phyloP scores from a whole-genome alignment of 2,113 vertebrate genomes.

The Dasypus novemcinctus region DNA sequence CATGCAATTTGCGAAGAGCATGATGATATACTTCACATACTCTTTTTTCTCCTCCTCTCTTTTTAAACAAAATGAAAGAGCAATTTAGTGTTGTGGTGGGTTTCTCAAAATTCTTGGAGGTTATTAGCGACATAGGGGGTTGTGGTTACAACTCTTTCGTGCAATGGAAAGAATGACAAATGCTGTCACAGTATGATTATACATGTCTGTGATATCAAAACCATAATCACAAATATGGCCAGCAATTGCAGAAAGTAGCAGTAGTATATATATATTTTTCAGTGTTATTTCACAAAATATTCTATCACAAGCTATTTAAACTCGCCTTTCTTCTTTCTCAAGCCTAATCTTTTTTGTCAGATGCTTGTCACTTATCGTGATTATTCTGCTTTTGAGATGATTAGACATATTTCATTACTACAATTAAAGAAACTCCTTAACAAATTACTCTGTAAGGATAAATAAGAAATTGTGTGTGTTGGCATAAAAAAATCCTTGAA shows the following conservation, averaged over 20 bases:
- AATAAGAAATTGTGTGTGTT: conserved; percentile 38
- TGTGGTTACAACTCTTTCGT: not conserved
- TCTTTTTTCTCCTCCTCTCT: not conserved
- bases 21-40: not conserved
- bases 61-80: conserved; percentile 42
- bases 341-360: conserved; percentile 22
- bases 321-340: not conserved
- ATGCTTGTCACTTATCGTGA: conserved; percentile 8
- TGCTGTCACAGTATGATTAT: not conserved
- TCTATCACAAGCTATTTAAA: not conserved
- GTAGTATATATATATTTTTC: not conserved
- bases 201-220: conserved; percentile 19
- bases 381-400: conserved; percentile 62
- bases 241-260: not conserved
- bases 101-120: conserved; percentile 39
- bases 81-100: not conserved
- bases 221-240: not conserved
- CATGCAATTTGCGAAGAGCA: not conserved
- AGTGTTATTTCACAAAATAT: not conserved
- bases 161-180: conserved; percentile 37
- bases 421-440: conserved; percentile 49
- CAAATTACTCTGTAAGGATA: conserved; percentile 41
- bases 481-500: conserved; percentile 33
- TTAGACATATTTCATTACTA: conserved; percentile 54
- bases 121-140: conserved; percentile 13